Conservation (phyloP, 1,140 invertebrate species). For the Pseudobourletiella spinata region DNA sequence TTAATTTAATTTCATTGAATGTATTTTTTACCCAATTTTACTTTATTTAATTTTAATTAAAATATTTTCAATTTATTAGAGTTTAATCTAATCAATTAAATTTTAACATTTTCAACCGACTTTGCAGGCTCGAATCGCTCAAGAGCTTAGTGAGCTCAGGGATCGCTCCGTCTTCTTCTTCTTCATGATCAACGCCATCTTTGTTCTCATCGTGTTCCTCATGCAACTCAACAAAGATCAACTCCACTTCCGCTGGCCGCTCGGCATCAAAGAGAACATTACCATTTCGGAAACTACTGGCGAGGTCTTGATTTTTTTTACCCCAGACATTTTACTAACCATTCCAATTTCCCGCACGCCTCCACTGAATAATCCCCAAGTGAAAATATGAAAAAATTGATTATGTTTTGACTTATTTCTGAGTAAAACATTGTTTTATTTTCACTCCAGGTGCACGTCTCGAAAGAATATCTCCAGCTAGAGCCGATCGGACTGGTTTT, state of each 20-base stretch:
- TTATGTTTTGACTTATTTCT: too few species aligned
- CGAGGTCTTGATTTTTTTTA: too few species aligned
- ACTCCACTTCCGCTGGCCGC: conserved; percentile 86
- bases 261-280: conserved; percentile 86
- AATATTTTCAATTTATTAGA: too few species aligned
- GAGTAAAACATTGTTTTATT: not conserved
- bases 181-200: conserved; percentile 96
- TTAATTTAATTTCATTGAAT: too few species aligned
- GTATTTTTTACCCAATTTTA: too few species aligned
- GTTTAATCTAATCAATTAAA: too few species aligned
- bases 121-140: conserved; percentile 78
- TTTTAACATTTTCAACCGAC: too few species aligned
- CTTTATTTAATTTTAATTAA: too few species aligned
- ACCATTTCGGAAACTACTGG: conserved; percentile 74
- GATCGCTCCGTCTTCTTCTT: conserved; percentile 92
- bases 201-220: conserved; percentile 95
- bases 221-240: conserved; percentile 93
- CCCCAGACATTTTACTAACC: too few species aligned
- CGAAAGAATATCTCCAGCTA: conserved; percentile 74
- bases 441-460: not conserved
- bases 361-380: too few species aligned
- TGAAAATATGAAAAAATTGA: too few species aligned
- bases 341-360: too few species aligned
- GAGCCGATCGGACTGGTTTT: conserved; percentile 97
- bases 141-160: conserved; percentile 82